Base-by-base conservation (phyloP, 2,113 vertebrate species). In the Hymenochirus boettgeri region DNA sequence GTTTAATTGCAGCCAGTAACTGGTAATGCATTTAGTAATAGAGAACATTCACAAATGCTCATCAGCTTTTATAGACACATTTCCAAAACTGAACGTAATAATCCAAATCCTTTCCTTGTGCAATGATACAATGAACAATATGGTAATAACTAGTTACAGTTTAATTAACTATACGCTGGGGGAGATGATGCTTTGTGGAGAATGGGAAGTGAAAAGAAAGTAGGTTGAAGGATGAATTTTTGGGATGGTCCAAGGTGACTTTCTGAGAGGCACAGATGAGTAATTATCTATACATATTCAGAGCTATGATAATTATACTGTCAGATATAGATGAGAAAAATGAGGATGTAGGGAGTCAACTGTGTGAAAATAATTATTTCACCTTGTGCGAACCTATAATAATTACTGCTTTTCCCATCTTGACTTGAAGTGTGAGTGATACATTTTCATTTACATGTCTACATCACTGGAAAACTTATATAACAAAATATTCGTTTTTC, bases 1-100 rank as follows among this genome's bases (percentile, higher is more conserved):
- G 2, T 53, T 53, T 62, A 53, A 53, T 62, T 53, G 48, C 31
- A 26, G 48, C 61, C 48, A n/a, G 17, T 54, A 19, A 19, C 2
- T 23, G 21, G 26, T 63, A 54, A 54, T 45, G 51, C 33, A 4
- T 63, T 55, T 63, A 63, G 50, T 48, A 25, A 57, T 48, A 17
- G 21, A 48, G 19, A 57, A 21, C 13, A 48, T 65, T 57, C 12
- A 8, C 8, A 31, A 27, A 46, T 57, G 13, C 22, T 57, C 45
- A 57, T 54, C 21, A 57, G 27, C 23, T 25, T 65, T 33, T 65
- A 56, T 23, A 15, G 45, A 26, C 54, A 54, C 35, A 50, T 48
- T 50, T 46, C 29, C 47, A 57, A 48, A 65, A 35, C 27, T n/a
- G 50, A 57, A 25, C 27, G 26, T 21, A 8, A 25, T 35, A 15